phyloP scores from a whole-genome alignment of 2,888 invertebrate genomes.

The Psylliodes chrysocephalus region DNA sequence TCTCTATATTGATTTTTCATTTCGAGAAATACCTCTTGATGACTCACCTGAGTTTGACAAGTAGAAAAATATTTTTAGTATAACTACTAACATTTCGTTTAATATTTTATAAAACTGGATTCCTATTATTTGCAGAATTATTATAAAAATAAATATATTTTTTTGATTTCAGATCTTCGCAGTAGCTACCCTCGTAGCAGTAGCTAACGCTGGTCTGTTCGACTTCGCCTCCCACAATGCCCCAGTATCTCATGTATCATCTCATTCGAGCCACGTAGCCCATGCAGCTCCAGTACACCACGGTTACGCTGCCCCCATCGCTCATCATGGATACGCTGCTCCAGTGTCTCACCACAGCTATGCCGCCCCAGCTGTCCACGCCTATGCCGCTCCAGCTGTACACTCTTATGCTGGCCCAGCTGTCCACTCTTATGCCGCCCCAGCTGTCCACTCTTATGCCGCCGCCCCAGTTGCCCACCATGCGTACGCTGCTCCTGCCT shows the following conservation, averaged over 20 bases:
- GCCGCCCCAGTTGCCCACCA: slow-evolving; percentile 28
- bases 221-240: slow-evolving; percentile 33
- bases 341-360: slow-evolving; percentile 41
- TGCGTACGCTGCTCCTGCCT: too few species aligned
- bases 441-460: slow-evolving; percentile 33
- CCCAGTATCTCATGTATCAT: slow-evolving; percentile 13
- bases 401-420: slow-evolving; percentile 31
- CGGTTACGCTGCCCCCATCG: slow-evolving; percentile 39
- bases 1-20: neutral
- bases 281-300: slow-evolving; percentile 22
- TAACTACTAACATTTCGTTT: too few species aligned
- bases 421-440: slow-evolving; percentile 20
- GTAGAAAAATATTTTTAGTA: too few species aligned
- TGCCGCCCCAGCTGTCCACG: slow-evolving; percentile 26
- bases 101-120: too few species aligned
- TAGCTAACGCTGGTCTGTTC: slow-evolving; percentile 46
- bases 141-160: too few species aligned
- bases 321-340: slow-evolving; percentile 35
- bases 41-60: too few species aligned
- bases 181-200: slow-evolving; percentile 44
- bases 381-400: slow-evolving; percentile 21
- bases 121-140: too few species aligned
- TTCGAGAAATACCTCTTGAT: too few species aligned
- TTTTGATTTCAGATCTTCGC: slow-evolving; percentile 41
- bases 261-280: slow-evolving; percentile 7